Base-by-base conservation (phyloP, 2,113 vertebrate species). In the Dipodomys merriami region DNA sequence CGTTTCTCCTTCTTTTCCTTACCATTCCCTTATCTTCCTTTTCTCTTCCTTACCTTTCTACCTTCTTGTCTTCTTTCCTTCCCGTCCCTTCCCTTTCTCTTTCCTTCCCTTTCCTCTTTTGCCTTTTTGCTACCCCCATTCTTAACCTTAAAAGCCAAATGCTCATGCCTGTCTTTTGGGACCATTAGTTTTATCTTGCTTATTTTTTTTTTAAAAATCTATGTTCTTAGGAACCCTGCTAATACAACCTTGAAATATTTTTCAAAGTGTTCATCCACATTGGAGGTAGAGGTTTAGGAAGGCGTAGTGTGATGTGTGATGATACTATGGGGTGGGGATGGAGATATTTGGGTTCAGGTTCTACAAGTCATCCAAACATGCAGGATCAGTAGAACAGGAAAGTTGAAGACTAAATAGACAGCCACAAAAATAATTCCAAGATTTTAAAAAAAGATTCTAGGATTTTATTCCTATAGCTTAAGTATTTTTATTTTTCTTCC, bases 111-210 rank as follows among this genome's bases (percentile, higher is more conserved):
- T 77, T 94, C 81, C n/a, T 44, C 49, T 95, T 84, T 87, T 25
- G 82, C 53, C 13, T 39, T 20, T 86, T 46, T 73, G 33, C 57
- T 86, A 29, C 88, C 65, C 39, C 12, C 29, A 15, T 53, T 29
- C 13, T n/a, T 82, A 76, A 74, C 11, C n/a, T 81, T 68, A 77
- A 86, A 91, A 77, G 27, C 33, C 83, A 93, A 82, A 83, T 88
- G 23, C 9, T 18, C 49, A 10, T 64, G 1, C 64, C 79, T 86
- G 46, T 83, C 67, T 91, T 76, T 86, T 84, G 23, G 49, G 16
- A 84, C 64, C 65, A 82, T 83, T 71, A 85, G 10, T 91, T 93
- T 92, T 82, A 95, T 91, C 64, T 92, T 92, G 46, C 35, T 82
- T 74, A 73, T 71, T 46, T 25, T 78, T 77, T 60, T 71, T 74